Evolutionary conservation across 2,797 vertebrate species (phyloP).

Genomic region (Pteronotus mesoamericanus): DNA sequence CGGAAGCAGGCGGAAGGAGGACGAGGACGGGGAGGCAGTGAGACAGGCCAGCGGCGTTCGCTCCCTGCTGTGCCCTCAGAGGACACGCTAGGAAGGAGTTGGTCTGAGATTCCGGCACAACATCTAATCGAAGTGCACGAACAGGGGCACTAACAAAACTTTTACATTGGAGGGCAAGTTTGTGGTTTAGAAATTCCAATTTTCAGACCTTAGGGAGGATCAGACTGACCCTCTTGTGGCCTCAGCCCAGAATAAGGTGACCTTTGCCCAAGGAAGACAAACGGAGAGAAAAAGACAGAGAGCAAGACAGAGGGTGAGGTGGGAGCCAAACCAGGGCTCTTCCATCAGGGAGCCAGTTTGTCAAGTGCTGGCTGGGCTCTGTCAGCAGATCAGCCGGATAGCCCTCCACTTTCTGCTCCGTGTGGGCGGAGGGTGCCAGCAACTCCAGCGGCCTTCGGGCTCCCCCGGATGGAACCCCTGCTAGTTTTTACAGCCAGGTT

Average conservation of each 20-base stretch:
- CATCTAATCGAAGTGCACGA: not conserved
- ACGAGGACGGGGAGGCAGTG: slow-evolving; percentile 29
- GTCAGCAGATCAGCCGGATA: too few species aligned
- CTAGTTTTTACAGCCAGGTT: not conserved
- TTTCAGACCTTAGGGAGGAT: not conserved
- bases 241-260: not conserved
- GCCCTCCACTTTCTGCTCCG: not conserved
- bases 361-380: not conserved
- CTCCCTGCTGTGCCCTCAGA: not conserved
- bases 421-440: not conserved
- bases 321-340: not conserved
- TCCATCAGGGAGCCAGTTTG: not conserved
- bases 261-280: not conserved
- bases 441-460: not conserved
- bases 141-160: accelerated
- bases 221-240: not conserved
- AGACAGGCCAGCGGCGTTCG: not conserved
- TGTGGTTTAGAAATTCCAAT: not conserved
- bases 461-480: not conserved
- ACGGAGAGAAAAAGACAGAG: not conserved
- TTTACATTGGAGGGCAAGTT: not conserved
- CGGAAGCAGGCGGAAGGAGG: too few species aligned
- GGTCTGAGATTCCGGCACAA: not conserved
- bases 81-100: not conserved
- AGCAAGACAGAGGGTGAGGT: not conserved